Evolutionary conservation across 2,113 vertebrate species (phyloP).

Genomic region (Erpornis zantholeuca): DNA sequence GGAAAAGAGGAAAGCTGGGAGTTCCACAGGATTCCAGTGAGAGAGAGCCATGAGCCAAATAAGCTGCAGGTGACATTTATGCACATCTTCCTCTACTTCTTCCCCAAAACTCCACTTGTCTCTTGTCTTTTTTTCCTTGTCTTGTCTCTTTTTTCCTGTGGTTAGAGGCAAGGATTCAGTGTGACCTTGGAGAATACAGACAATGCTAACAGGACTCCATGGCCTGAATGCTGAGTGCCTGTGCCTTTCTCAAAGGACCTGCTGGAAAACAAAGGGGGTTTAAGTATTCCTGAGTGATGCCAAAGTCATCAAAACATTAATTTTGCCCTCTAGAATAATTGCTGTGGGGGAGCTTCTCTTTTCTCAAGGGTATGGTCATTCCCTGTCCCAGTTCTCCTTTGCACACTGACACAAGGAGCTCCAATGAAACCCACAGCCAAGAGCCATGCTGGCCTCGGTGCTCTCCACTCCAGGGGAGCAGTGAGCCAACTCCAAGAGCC

Average conservation of each 20-base stretch:
- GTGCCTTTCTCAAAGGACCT: background rate
- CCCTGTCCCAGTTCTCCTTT: background rate
- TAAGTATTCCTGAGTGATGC: background rate
- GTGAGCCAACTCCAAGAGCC: background rate
- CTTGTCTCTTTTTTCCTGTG: background rate
- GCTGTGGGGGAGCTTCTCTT: background rate
- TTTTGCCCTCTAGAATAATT: background rate
- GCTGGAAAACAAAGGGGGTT: background rate
- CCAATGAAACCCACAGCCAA: background rate
- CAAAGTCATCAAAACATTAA: background rate
- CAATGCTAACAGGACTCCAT: background rate
- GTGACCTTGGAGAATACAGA: background rate
- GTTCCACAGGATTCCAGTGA: background rate
- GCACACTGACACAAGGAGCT: background rate
- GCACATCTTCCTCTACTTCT: background rate
- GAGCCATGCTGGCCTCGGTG: background rate
- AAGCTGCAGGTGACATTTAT: background rate
- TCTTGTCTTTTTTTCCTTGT: background rate
- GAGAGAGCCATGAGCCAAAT: background rate
- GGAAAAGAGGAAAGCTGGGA: background rate
- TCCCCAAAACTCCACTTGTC: background rate
- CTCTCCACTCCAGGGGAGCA: background rate
- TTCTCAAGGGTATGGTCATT: background rate
- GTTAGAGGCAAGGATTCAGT: constrained; percentile 29
- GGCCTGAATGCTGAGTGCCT: constrained; percentile 21